Evolutionary conservation across 2,888 invertebrate genomes (phyloP).

Genomic region (Aspidiotus rigidus): DNA sequence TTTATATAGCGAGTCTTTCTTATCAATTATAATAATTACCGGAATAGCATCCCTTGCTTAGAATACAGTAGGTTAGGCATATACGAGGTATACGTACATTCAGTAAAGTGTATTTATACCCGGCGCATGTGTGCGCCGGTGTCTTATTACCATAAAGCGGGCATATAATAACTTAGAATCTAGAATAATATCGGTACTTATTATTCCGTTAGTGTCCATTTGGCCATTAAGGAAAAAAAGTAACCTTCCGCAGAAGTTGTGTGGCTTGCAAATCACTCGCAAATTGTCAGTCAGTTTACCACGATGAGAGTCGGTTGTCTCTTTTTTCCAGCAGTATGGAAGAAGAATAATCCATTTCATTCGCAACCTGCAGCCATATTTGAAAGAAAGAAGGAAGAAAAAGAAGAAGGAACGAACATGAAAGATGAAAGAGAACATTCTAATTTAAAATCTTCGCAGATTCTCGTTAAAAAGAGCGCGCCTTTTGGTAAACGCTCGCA

Average conservation of each 20-base stretch:
- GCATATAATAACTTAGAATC: slow-evolving; percentile 26
- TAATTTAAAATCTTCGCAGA: slow-evolving; percentile 31
- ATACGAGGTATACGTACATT: neutral
- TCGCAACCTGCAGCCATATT: slow-evolving; percentile 28
- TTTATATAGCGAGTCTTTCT: slow-evolving; percentile 12
- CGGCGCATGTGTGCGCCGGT: slow-evolving; percentile 5
- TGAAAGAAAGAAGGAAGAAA: slow-evolving; percentile 19
- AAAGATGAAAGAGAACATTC: slow-evolving; percentile 12
- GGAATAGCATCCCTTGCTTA: slow-evolving; percentile 22
- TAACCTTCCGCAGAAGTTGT: slow-evolving; percentile 27
- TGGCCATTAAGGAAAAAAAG: slow-evolving; percentile 31
- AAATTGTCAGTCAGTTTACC: slow-evolving; percentile 32
- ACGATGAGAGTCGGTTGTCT: slow-evolving; percentile 17
- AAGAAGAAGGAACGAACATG: neutral
- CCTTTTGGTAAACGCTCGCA: neutral
- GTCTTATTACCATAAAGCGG: slow-evolving; percentile 28
- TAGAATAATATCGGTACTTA: slow-evolving; percentile 23
- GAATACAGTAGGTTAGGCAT: neutral
- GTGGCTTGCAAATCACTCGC: slow-evolving; percentile 33
- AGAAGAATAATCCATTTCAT: slow-evolving; percentile 17
- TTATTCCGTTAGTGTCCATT: slow-evolving; percentile 34
- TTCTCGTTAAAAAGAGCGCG: slow-evolving; percentile 23
- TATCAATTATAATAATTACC: slow-evolving; percentile 33
- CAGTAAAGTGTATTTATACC: neutral
- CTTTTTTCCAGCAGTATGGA: slow-evolving; percentile 7